Base-by-base conservation (phyloP, 2,888 invertebrate species). In the Poecilus cupreus region DNA sequence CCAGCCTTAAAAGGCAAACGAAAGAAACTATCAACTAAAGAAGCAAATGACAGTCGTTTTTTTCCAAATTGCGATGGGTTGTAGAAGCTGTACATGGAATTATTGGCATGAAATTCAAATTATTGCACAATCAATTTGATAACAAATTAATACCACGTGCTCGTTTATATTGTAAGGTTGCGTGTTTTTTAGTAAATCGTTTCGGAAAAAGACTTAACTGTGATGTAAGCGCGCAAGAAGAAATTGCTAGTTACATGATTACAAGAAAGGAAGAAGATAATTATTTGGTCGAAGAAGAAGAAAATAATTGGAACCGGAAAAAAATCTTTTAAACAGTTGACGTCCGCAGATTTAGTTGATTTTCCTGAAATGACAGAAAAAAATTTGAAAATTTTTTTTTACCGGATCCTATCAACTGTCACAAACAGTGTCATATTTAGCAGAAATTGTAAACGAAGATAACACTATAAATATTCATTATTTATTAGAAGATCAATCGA, bases 51-150 rank as follows among this genome's bases (percentile, higher is more conserved):
- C 46, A 82, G 79, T 11, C 77, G 82, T 60, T 82, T 13, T 83
- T 84, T 3, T 83, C 84, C 3, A 82, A 82, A 72, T 24, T 83
- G 8, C 51, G 84, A 16, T 85, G 83, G 83, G 76, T 83, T 37
- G 83, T 83, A 5, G 84, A 39, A 85, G 83, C 83, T 13, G 82
- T 83, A 8, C 85, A 85, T 72, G 84, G 85, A 0, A 51, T 84
- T 20, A 43, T 85, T 20, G 78, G 80, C 10, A 81, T 83, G 77
- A 86, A 85, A 78, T 85, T 82, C 82, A 70, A 80, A 51, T 76
- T 84, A 6, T 77, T 85, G 18, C 75, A 85, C 75, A 46, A 83
- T 54, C 57, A 82, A 54, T 32, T 84, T 0, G 83, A 83, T 70
- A 85, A 85, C 54, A 84, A 83, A 77, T 39, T 84, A 79, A 51